Evolutionary conservation across 2,113 vertebrate species (phyloP).

Genomic region (Limanda limanda): DNA sequence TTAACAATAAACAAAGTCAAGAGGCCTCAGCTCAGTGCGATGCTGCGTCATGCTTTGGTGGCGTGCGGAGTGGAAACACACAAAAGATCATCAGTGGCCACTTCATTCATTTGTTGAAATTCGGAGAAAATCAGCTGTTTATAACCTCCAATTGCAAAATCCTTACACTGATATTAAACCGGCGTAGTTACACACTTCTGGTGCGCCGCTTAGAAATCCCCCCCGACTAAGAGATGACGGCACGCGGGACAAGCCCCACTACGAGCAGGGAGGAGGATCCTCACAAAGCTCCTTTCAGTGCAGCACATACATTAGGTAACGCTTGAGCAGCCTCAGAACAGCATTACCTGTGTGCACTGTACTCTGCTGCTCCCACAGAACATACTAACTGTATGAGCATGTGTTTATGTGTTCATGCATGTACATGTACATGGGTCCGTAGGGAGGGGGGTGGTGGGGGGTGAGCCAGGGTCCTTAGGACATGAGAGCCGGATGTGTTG

Average conservation of each 20-base stretch:
- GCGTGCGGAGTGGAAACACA: conserved; percentile 23
- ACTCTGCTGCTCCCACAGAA: conserved; percentile 22
- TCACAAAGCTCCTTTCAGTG: conserved; percentile 75
- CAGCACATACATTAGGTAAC: conserved; percentile 57
- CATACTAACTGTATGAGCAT: conserved; percentile 34
- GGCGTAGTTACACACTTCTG: background rate
- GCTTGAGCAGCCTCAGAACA: conserved; percentile 52
- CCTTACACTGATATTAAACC: conserved; percentile 18
- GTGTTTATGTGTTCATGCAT: conserved; percentile 58
- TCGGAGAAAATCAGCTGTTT: conserved; percentile 12
- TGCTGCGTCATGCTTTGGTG: conserved; percentile 42
- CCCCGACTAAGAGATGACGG: conserved; percentile 32
- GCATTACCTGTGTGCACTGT: conserved; percentile 63
- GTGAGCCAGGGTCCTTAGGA: conserved; percentile 27
- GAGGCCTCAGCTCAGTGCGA: conserved; percentile 42
- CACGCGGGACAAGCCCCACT: conserved; percentile 14
- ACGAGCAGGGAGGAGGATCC: conserved; percentile 42
- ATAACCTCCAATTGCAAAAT: background rate
- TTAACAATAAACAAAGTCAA: conserved; percentile 72
- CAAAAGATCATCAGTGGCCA: conserved; percentile 32
- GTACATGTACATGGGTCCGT: conserved; percentile 30
- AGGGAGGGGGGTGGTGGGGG: conserved; percentile 9
- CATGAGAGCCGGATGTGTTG: conserved; percentile 52
- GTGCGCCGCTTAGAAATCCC: conserved; percentile 17
- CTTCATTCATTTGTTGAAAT: conserved; percentile 26